Conservation (phyloP, 2,113 vertebrate species). For the Struthidea cinerea region DNA sequence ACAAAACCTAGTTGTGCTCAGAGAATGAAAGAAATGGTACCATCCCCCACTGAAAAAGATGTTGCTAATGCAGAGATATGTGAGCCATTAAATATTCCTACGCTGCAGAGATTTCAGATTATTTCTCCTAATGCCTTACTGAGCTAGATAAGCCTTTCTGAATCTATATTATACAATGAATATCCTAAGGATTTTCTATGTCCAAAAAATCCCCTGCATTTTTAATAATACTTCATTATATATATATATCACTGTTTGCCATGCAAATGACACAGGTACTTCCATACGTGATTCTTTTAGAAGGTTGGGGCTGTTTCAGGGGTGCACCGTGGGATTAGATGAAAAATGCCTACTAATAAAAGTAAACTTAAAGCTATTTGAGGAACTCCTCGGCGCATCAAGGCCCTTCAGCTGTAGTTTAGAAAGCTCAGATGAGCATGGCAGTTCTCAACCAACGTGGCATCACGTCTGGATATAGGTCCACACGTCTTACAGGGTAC, state of each 20-base stretch:
- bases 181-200: rapidly evolving
- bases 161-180: background rate
- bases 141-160: background rate
- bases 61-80: conserved; percentile 36
- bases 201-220: background rate
- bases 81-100: conserved; percentile 5
- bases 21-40: background rate
- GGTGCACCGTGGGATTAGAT: background rate
- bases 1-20: background rate
- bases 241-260: background rate
- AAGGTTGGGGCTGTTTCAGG: background rate
- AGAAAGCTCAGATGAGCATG: background rate
- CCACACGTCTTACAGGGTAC: background rate
- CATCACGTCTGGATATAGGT: background rate
- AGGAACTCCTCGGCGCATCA: background rate
- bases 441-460: background rate
- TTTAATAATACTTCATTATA: background rate
- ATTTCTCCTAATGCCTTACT: background rate
- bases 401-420: background rate
- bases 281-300: background rate
- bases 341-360: background rate
- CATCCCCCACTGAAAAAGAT: background rate
- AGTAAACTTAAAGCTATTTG: background rate
- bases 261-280: background rate
- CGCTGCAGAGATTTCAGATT: conserved; percentile 14